A percentile compares a stretch with the other conserved stretches of the same genome.
Evolutionary conservation across 2,888 invertebrate species (phyloP).

Genomic region (Spilosoma lubricipeda): DNA sequence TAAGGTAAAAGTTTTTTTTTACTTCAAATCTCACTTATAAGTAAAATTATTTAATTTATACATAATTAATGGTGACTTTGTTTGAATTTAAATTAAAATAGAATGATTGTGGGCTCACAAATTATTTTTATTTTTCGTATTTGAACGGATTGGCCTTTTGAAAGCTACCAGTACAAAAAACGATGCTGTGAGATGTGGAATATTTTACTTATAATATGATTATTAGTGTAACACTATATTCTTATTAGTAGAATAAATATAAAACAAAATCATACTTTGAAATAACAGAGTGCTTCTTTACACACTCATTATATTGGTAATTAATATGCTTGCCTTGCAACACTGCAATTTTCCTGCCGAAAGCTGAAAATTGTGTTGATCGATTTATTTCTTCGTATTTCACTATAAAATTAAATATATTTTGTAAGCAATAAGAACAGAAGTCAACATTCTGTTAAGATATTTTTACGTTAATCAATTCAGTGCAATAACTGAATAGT

Average conservation of each 20-base stretch:
- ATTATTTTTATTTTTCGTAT: background rate
- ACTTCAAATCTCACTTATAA: background rate
- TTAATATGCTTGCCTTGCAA: constrained; percentile 19
- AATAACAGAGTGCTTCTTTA: background rate
- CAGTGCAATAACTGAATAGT: background rate
- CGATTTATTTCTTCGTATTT: constrained; percentile 32
- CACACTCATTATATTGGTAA: background rate
- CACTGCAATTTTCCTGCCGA: constrained; percentile 30
- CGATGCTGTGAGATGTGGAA: background rate
- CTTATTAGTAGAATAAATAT: too few relatives aligned
- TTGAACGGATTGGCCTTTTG: background rate
- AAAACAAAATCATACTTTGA: too few relatives aligned
- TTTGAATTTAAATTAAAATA: background rate
- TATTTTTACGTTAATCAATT: background rate
- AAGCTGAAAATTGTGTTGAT: constrained; percentile 31
- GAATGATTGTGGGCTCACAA: background rate
- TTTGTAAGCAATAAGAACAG: constrained; percentile 17
- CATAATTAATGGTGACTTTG: too few relatives aligned
- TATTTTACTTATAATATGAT: too few relatives aligned
- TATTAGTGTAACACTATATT: background rate
- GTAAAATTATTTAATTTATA: background rate
- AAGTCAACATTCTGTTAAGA: too few relatives aligned
- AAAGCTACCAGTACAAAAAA: background rate
- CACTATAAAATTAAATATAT: background rate
- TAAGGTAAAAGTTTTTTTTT: too few relatives aligned